phyloP scores from a whole-genome alignment of 2,113 vertebrate genomes.

The Alexandromys fortis region DNA sequence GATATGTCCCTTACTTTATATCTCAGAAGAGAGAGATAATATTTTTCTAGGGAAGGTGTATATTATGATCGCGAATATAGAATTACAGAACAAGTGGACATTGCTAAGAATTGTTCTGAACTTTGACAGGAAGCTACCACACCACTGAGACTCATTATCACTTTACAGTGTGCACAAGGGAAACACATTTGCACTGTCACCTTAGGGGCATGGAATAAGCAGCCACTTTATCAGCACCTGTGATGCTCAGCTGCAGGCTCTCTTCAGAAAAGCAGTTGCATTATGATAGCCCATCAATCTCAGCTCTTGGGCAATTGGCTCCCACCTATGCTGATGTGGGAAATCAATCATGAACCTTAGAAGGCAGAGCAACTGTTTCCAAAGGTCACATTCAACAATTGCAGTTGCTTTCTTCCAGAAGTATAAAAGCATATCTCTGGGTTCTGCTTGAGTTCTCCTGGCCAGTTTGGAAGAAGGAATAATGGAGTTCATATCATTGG shows the following conservation, averaged over 20 bases:
- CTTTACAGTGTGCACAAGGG: background rate
- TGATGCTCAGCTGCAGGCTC: constrained; percentile 42
- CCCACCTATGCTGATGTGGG: constrained; percentile 69
- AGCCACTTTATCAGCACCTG: constrained; percentile 52
- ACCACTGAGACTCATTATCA: background rate
- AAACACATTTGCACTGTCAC: constrained; percentile 19
- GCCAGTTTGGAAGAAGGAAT: constrained; percentile 12
- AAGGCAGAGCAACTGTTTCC: constrained; percentile 58
- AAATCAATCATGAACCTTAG: constrained; percentile 81
- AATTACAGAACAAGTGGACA: background rate
- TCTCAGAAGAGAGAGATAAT: background rate
- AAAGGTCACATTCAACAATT: constrained; percentile 73
- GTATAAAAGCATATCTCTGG: constrained; percentile 51
- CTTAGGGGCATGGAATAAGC: constrained; percentile 12
- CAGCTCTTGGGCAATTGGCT: constrained; percentile 64
- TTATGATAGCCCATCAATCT: constrained; percentile 77
- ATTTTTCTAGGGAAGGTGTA: background rate
- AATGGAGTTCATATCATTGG: background rate
- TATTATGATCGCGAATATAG: background rate
- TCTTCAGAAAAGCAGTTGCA: constrained; percentile 63
- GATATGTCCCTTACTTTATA: background rate
- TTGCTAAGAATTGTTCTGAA: constrained; percentile 7
- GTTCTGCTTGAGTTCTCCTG: background rate
- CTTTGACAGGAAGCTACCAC: background rate
- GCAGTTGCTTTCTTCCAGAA: constrained; percentile 64